Percentiles rank a stretch among this genome's conserved stretches.
Evolutionary conservation across 2,113 vertebrate species (phyloP).

Genomic region (Himantopus leucocephalus): DNA sequence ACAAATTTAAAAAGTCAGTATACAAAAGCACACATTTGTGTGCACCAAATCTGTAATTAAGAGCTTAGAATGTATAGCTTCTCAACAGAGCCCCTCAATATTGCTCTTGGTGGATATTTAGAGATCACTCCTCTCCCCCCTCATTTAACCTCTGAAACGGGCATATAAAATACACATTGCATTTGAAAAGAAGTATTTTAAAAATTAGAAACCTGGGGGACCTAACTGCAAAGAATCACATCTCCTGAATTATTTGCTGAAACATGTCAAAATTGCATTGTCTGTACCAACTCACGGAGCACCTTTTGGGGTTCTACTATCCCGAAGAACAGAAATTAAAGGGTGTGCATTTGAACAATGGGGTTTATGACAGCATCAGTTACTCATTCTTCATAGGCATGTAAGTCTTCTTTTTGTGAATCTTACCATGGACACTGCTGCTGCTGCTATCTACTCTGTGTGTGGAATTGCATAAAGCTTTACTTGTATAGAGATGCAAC

Average conservation of each 20-base stretch:
- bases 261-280: not conserved
- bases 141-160: not conserved
- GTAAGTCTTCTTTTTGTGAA: not conserved
- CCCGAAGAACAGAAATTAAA: not conserved
- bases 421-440: not conserved
- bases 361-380: not conserved
- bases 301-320: not conserved
- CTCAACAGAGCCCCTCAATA: not conserved
- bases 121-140: not conserved
- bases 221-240: not conserved
- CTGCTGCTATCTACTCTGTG: not conserved
- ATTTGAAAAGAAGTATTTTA: not conserved
- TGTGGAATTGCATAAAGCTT: not conserved
- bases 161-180: not conserved
- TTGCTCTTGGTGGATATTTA: not conserved
- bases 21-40: not conserved
- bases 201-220: not conserved
- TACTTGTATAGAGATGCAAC: slow-evolving; percentile 31
- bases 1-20: not conserved
- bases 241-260: not conserved
- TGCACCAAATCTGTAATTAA: not conserved
- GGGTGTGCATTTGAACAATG: not conserved
- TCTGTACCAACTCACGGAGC: not conserved
- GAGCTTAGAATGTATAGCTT: not conserved
- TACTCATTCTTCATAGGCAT: not conserved